These are phyloP conservation scores for Oreortyx pictus DNA, from an alignment of 2,797 vertebrate species.

Conservation along the genomic window DNA sequence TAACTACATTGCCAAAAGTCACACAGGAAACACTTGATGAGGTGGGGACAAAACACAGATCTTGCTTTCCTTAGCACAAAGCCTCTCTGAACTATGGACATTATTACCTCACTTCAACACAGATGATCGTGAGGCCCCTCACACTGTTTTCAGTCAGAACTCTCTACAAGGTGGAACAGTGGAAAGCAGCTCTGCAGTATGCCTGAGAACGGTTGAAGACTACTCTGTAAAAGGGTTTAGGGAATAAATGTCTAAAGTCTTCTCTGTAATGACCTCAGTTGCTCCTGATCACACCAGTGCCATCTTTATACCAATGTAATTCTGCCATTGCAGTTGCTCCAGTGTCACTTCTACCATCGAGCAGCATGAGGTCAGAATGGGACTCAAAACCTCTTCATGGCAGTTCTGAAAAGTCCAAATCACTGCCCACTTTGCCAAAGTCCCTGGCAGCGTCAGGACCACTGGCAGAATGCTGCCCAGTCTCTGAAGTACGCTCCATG, in stretches of 20 bases:
- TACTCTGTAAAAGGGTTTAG: neutral
- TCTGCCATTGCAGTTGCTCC: neutral
- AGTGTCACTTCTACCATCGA: neutral
- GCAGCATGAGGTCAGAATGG: neutral
- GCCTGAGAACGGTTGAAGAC: neutral
- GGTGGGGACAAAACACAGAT: neutral
- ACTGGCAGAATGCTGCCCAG: too few relatives aligned
- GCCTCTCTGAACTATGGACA: neutral
- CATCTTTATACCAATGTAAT: neutral
- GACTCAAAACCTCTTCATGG: neutral
- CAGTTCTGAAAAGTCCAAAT: neutral
- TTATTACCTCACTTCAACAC: neutral
- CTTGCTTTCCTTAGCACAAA: neutral
- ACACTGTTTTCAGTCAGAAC: neutral
- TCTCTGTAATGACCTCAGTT: neutral
- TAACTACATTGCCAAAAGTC: neutral
- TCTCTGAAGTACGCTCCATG: fast-evolving
- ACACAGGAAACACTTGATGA: neutral
- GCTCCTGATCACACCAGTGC: neutral
- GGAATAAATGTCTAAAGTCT: neutral
- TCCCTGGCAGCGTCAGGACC: neutral
- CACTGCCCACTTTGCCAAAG: neutral
- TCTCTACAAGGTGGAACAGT: neutral
- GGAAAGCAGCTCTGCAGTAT: neutral
- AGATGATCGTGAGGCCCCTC: neutral